Base-by-base conservation (phyloP, 2,797 vertebrate species). In the Bucorvus abyssinicus region DNA sequence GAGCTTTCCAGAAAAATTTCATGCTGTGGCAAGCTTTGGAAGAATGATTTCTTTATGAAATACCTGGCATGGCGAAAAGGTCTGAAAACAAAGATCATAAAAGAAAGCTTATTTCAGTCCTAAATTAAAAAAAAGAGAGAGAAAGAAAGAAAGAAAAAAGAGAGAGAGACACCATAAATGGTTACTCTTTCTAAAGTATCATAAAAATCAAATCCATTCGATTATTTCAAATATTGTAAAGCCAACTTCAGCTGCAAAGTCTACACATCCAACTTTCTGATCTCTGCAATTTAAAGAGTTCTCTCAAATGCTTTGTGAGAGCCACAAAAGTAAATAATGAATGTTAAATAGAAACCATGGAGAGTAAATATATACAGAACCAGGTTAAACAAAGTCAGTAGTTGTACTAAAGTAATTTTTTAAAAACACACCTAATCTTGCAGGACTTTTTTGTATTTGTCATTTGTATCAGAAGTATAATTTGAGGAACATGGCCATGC, bases 21-120 rank as follows among this genome's bases (percentile, higher is more conserved):
- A 42, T 67, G 47, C 44, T 69, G 26, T 47, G 69, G 47, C 36
- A 87, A 73, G 40, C 45, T 57, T 34, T 56, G 71, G 84, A 87
- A 89, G 50, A 95, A 84, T 22, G 14, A 22, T 70, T 93, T 89
- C 89, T 94, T 90, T 89, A 59, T 87, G 63, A 79, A 92, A 20
- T 44, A 52, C 52, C 59, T 91, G 70, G 70, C 63, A 56, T 21
- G 12, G 24, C 10, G 6, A 53, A 92, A 82, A 79, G 30, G 47
- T 84, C 55, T 84, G 71, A 89, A 94, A 93, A 42, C 34, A 69
- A 23, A 3, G 19, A 64, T 75, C 32, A 55, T 36, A 64, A 71
- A 86, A 60, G 60, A 80, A 90, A 50, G 20, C 17, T 78, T 56
- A 71, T 69, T 61, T 81, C 34, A 61, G n/a, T 68, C 23, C 20